Conservation (phyloP, 2,113 vertebrate species). For the Anguilla rostrata region DNA sequence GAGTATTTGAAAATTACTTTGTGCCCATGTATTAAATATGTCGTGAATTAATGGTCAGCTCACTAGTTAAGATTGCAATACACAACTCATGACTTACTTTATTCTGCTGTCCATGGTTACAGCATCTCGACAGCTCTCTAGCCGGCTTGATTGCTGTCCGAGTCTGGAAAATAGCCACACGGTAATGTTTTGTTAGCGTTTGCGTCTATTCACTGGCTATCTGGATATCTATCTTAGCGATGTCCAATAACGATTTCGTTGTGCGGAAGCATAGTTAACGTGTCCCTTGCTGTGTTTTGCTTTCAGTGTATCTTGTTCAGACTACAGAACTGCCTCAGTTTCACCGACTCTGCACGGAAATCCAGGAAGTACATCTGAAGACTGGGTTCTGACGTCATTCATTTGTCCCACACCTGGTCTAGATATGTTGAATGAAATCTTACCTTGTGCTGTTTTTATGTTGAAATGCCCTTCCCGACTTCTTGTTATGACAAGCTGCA, state of each 20-base stretch:
- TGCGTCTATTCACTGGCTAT: slow-evolving; percentile 14
- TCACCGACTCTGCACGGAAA: slow-evolving; percentile 64
- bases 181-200: slow-evolving; percentile 32
- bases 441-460: background rate
- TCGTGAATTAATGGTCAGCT: background rate
- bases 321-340: slow-evolving; percentile 34
- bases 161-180: slow-evolving; percentile 23
- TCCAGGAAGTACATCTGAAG: slow-evolving; percentile 73
- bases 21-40: background rate
- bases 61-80: background rate
- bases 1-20: background rate
- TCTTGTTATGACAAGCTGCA: background rate
- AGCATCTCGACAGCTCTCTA: slow-evolving; percentile 77
- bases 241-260: background rate
- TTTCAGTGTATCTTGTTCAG: slow-evolving; percentile 26
- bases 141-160: slow-evolving; percentile 49
- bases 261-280: slow-evolving; percentile 40
- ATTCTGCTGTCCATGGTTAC: slow-evolving; percentile 86
- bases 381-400: slow-evolving; percentile 63
- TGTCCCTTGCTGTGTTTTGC: slow-evolving; percentile 27
- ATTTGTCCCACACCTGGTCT: slow-evolving; percentile 30
- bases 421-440: background rate
- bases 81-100: slow-evolving; percentile 72
- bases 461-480: background rate
- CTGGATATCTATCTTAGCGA: background rate